Evolutionary conservation across 2,113 vertebrate genomes (phyloP), one percentile per base, ranked within the genome.

Genomic region (Rattus rattus): DNA sequence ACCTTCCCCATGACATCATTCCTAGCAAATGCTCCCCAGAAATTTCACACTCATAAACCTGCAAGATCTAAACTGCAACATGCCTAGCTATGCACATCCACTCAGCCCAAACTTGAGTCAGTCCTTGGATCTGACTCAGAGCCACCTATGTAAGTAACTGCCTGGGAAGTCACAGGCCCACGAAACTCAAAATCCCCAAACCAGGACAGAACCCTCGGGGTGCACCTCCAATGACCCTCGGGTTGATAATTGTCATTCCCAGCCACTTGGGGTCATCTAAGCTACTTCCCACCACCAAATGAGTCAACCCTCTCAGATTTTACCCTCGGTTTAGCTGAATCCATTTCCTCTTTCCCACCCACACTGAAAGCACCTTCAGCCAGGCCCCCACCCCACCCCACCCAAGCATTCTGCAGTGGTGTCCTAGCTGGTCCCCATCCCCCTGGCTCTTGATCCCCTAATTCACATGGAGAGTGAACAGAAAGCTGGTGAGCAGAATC

Each of bases 331-430:
- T 47, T 75, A 49, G 19, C 30, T 10, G 33, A 47, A 20, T 6
- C 75, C 39, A 43, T 7, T 7, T 26, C 61, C 52, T 70, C 76
- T 63, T 30, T 43, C 69, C 5, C 83, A 33, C 43, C 10, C 56
- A 84, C 56, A 28, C 80, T 14, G 30, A 61, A 59, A 61, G n/a
- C 56, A 26, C 36, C 52, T 39, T n/a, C 54, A 26, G 8, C 6
- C 36, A 39, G 56, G 43, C 43, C n/a, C 13, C 49, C 33, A 24
- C 75, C 1, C 1, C 10, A 26, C 1, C 0, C n/a, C 49, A 84
- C 22, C 22, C 61, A 52, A 0, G 0, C 13, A 28, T 9, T 47
- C 67, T 39, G 16, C 12, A 83, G 36, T 4, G 39, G 0, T 86
- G 61, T 30, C 26, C 63, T 65, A 19, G 26, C 43, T 49, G 17